phyloP scores from a whole-genome alignment of 2,113 vertebrate genomes.

The Embiotoca jacksoni region DNA sequence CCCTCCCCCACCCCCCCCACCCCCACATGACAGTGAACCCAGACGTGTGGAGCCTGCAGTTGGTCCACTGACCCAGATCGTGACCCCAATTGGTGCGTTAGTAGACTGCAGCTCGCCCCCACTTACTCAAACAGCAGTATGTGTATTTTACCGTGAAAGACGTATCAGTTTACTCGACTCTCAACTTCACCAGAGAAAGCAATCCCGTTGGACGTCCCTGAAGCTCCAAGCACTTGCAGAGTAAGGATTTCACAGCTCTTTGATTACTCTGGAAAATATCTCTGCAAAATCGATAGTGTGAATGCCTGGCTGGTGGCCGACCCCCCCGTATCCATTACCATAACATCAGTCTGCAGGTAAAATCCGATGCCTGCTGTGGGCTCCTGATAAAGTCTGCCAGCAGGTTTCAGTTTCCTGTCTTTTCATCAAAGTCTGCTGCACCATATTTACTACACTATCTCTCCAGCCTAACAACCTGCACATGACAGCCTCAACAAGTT shows the following conservation, averaged over 20 bases:
- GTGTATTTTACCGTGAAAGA: conserved; percentile 49
- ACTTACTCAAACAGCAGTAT: conserved; percentile 19
- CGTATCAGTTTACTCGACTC: conserved; percentile 67
- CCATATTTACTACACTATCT: conserved; percentile 24
- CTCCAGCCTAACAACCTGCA: conserved; percentile 21
- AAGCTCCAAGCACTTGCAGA: conserved; percentile 63
- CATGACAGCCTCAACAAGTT: neutral
- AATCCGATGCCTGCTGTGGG: conserved; percentile 66
- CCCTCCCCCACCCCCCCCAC: too few relatives aligned
- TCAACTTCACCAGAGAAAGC: conserved; percentile 73
- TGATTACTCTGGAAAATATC: conserved; percentile 82
- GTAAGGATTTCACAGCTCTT: conserved; percentile 78
- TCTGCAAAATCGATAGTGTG: conserved; percentile 77
- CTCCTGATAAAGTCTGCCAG: conserved; percentile 58
- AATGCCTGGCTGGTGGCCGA: conserved; percentile 64
- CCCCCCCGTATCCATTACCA: conserved; percentile 71
- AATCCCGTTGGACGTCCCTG: conserved; percentile 77
- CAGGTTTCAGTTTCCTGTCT: conserved; percentile 62
- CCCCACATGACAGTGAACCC: neutral
- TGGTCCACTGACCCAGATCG: conserved; percentile 18
- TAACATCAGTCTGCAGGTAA: conserved; percentile 71
- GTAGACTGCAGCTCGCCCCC: conserved; percentile 13
- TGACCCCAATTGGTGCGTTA: conserved; percentile 12
- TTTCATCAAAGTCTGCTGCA: conserved; percentile 61
- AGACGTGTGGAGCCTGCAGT: conserved; percentile 3